phyloP scores from a whole-genome alignment of 2,888 invertebrate species.

The Dioctria linearis region DNA sequence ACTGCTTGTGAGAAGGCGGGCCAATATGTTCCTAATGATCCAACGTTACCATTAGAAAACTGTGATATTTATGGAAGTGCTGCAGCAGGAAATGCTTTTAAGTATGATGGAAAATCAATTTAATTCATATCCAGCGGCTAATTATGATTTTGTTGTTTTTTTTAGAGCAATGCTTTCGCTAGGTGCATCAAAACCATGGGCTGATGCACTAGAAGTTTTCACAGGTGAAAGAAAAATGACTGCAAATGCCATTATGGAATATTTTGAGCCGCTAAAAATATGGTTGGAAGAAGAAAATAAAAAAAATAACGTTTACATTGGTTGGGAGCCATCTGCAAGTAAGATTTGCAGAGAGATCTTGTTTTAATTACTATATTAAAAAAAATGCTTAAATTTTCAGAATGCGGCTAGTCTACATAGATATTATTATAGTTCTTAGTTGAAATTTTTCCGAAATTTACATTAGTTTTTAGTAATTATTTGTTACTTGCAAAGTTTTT shows the following conservation, averaged over 20 bases:
- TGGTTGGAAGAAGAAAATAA: conserved; percentile 83
- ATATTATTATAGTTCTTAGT: too few relatives aligned
- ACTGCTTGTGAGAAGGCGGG: conserved; percentile 83
- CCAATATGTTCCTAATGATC: conserved; percentile 80
- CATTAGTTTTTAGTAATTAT: too few relatives aligned
- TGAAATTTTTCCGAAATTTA: too few relatives aligned
- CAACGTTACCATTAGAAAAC: conserved; percentile 81
- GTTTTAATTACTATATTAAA: too few relatives aligned
- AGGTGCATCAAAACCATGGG: conserved; percentile 85
- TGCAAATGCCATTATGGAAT: conserved; percentile 83
- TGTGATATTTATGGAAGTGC: conserved; percentile 89
- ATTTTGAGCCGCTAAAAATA: conserved; percentile 83
- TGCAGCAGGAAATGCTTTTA: conserved; percentile 72
- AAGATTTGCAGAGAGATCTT: conserved; percentile 56
- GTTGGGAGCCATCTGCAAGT: conserved; percentile 73
- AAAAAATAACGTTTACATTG: conserved; percentile 77
- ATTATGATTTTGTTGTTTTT: conserved; percentile 12
- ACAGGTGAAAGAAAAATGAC: conserved; percentile 85
- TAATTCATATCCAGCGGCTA: neutral
- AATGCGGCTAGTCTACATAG: too few relatives aligned
- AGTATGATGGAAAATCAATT: neutral
- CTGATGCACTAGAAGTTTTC: conserved; percentile 85
- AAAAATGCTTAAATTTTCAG: too few relatives aligned
- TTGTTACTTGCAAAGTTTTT: too few relatives aligned
- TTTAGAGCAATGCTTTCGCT: conserved; percentile 79